Conservation (phyloP, 1,140 invertebrate genomes). For the Calosoma granatense region DNA sequence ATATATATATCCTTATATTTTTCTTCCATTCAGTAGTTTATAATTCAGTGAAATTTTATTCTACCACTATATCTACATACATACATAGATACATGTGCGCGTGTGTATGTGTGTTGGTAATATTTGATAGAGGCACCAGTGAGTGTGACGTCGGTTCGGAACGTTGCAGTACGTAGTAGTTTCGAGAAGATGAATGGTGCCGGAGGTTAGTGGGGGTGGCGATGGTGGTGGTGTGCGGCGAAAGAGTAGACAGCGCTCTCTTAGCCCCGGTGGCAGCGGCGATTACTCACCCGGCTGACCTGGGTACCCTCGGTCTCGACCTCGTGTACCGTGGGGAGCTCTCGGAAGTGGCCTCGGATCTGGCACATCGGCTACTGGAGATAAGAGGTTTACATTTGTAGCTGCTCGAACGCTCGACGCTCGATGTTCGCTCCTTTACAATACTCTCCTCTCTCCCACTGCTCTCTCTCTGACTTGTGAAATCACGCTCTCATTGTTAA, state of each 20-base stretch:
- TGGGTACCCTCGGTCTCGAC: slow-evolving; percentile 9
- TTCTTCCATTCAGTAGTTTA: too few relatives aligned
- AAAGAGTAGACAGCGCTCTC: slow-evolving; percentile 33
- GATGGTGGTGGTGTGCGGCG: slow-evolving; percentile 29
- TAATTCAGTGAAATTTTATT: too few relatives aligned
- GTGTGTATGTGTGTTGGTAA: too few relatives aligned
- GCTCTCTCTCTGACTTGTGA: too few relatives aligned
- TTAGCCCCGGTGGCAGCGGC: slow-evolving; percentile 29
- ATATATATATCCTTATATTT: too few relatives aligned
- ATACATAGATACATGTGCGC: too few relatives aligned
- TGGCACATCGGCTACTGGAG: slow-evolving; percentile 19
- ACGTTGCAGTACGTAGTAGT: neutral
- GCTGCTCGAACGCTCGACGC: too few relatives aligned
- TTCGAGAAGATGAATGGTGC: slow-evolving; percentile 31
- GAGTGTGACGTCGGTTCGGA: neutral
- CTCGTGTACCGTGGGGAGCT: slow-evolving; percentile 20
- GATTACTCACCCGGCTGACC: slow-evolving; percentile 30
- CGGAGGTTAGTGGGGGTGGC: slow-evolving; percentile 29
- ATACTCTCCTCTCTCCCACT: neutral
- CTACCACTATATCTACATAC: too few relatives aligned
- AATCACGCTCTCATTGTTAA: too few relatives aligned
- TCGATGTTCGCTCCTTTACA: slow-evolving; percentile 6
- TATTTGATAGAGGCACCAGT: too few relatives aligned
- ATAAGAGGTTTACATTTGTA: slow-evolving; percentile 34
- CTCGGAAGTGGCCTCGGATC: slow-evolving; percentile 26